Percentiles rank a stretch among this genome's conserved stretches.
Conservation (phyloP, 2,888 invertebrate genomes). For the Cecidostiba fungosa region DNA sequence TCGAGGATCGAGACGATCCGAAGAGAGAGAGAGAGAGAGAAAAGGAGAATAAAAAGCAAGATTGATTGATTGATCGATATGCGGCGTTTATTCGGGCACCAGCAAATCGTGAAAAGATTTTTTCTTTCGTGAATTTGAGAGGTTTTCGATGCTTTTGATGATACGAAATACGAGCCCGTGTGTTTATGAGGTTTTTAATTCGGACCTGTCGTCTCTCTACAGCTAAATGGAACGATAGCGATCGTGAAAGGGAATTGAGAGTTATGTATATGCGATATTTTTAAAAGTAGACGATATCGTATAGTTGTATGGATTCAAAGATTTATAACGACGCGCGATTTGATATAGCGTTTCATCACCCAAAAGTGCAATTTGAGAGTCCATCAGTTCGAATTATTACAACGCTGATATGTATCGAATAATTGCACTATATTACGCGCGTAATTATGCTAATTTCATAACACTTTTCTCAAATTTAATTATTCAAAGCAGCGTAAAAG, state of each 20-base stretch:
- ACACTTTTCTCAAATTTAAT: constrained; percentile 19
- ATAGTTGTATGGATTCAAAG: too few species aligned
- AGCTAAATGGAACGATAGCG: not conserved
- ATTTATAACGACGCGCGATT: not conserved
- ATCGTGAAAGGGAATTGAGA: not conserved
- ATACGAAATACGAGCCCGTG: not conserved
- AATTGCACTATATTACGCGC: constrained; percentile 24
- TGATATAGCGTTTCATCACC: not conserved
- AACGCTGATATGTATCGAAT: not conserved
- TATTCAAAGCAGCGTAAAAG: constrained; percentile 10
- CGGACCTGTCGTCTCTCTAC: not conserved
- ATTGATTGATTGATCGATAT: constrained; percentile 44
- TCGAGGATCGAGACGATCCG: not conserved
- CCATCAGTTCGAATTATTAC: not conserved
- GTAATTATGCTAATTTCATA: constrained; percentile 31
- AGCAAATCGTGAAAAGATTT: not conserved
- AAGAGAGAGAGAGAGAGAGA: not conserved
- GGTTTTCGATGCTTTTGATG: not conserved
- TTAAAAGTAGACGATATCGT: not conserved
- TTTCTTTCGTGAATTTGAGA: not conserved
- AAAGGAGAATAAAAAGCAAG: constrained; percentile 5
- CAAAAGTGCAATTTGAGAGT: not conserved
- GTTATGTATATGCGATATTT: not conserved
- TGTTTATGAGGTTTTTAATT: not conserved
- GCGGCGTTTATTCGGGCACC: not conserved